These are phyloP conservation scores for Drosophila guanche DNA, from an alignment of 1,140 invertebrate species.

Conservation along the genomic window DNA sequence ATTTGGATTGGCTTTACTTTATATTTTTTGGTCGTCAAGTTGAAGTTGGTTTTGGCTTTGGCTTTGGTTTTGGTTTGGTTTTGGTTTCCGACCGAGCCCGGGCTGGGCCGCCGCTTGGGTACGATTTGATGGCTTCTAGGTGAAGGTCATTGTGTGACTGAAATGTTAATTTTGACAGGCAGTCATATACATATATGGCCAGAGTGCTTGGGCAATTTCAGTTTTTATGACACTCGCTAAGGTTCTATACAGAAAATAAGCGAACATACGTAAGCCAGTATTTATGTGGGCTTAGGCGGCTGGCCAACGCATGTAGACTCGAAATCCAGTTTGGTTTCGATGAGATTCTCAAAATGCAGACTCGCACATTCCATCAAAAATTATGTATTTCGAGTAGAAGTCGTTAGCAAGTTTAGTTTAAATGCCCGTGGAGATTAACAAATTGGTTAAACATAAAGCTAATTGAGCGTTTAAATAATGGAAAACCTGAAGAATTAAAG, in stretches of 20 bases:
- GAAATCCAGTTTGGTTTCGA: conserved; percentile 26
- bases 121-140: conserved; percentile 75
- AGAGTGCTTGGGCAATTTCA: conserved; percentile 35
- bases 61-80: conserved; percentile 30
- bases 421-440: conserved; percentile 2
- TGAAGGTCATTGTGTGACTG: conserved; percentile 76
- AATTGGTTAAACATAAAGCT: background rate
- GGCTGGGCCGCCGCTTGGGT: conserved; percentile 50
- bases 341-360: conserved; percentile 8
- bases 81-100: conserved; percentile 14
- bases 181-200: conserved; percentile 43
- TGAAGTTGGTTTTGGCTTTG: conserved; percentile 37
- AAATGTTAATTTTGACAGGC: conserved; percentile 66
- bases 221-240: conserved; percentile 32
- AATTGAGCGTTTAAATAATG: no score
- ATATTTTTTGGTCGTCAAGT: conserved; percentile 34
- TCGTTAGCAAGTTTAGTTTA: conserved; percentile 14
- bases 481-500: no score
- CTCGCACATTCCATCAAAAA: conserved; percentile 8
- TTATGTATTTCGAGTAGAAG: conserved; percentile 22
- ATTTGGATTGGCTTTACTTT: conserved; percentile 46
- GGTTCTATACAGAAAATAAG: conserved; percentile 15
- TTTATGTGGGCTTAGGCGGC: conserved; percentile 17
- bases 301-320: background rate
- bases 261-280: conserved; percentile 1